Conservation (phyloP, 1,140 invertebrate species). For the Lucilia sericata region DNA sequence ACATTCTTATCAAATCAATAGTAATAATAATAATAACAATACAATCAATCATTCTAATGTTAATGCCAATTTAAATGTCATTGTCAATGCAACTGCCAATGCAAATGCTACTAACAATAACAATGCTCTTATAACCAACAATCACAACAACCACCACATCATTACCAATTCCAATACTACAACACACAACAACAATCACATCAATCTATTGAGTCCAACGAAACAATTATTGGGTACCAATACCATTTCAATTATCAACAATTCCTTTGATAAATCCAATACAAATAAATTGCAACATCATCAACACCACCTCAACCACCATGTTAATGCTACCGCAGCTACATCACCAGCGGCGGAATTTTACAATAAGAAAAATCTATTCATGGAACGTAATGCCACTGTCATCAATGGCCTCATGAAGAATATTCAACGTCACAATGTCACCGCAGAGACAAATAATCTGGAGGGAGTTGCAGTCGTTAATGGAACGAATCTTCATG, state of each 20-base stretch:
- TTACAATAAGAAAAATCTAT: slow-evolving; percentile 66
- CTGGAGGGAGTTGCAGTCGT: slow-evolving; percentile 48
- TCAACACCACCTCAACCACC: slow-evolving; percentile 50
- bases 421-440: slow-evolving; percentile 57
- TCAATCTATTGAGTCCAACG: slow-evolving; percentile 60
- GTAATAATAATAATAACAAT: no score
- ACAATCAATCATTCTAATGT: neutral
- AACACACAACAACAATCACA: slow-evolving; percentile 55
- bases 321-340: slow-evolving; percentile 47
- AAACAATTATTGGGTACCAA: slow-evolving; percentile 64
- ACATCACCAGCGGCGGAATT: slow-evolving; percentile 56
- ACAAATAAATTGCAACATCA: slow-evolving; percentile 51
- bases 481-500: no score
- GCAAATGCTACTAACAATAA: slow-evolving; percentile 17
- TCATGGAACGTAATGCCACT: slow-evolving; percentile 64
- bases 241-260: slow-evolving; percentile 66
- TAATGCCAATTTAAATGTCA: slow-evolving; percentile 36
- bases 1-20: slow-evolving; percentile 13
- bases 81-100: slow-evolving; percentile 47
- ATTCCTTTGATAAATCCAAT: slow-evolving; percentile 58
- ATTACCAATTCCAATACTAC: slow-evolving; percentile 20
- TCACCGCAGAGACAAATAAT: slow-evolving; percentile 46
- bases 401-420: slow-evolving; percentile 66
- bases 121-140: slow-evolving; percentile 33
- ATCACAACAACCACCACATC: slow-evolving; percentile 16